phyloP scores from a whole-genome alignment of 2,888 invertebrate genomes.

The Acleris sparsana region DNA sequence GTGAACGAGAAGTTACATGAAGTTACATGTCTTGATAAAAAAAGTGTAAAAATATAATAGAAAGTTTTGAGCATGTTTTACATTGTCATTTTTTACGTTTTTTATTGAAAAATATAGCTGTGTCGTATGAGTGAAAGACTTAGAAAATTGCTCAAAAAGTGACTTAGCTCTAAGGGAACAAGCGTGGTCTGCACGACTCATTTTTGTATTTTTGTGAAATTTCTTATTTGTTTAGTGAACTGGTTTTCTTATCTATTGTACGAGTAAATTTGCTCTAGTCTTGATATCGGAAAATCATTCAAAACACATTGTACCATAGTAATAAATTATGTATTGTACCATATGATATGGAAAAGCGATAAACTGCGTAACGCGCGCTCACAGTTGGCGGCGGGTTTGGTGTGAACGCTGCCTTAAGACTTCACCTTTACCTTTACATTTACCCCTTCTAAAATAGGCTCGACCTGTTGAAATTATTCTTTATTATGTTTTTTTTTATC shows the following conservation, averaged over 20 bases:
- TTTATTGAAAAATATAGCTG: conserved; percentile 64
- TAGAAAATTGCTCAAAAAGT: conserved; percentile 57
- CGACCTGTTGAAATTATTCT: no score
- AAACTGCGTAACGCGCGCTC: no score
- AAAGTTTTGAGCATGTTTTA: conserved; percentile 58
- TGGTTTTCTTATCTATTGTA: conserved; percentile 45
- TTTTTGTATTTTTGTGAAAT: conserved; percentile 40
- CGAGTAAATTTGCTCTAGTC: conserved; percentile 46
- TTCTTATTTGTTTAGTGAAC: conserved; percentile 40
- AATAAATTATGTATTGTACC: conserved; percentile 84
- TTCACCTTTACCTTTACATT: no score
- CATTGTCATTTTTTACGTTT: conserved; percentile 79
- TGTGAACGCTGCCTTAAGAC: no score
- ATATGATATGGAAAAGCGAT: no score
- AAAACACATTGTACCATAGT: conserved; percentile 78
- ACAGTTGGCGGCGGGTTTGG: no score
- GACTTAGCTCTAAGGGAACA: conserved; percentile 45
- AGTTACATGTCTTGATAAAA: conserved; percentile 35
- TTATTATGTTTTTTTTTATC: no score
- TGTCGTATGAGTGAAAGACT: conserved; percentile 56
- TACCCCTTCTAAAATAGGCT: no score
- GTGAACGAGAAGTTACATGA: no score
- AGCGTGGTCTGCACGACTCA: conserved; percentile 54
- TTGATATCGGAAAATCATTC: conserved; percentile 65
- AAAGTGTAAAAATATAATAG: conserved; percentile 45